Evolutionary conservation across 92 coral and sea anemone species (phyloP), one percentile per base, ranked within the genome.

Genomic region (Zoanthus sociatus): DNA sequence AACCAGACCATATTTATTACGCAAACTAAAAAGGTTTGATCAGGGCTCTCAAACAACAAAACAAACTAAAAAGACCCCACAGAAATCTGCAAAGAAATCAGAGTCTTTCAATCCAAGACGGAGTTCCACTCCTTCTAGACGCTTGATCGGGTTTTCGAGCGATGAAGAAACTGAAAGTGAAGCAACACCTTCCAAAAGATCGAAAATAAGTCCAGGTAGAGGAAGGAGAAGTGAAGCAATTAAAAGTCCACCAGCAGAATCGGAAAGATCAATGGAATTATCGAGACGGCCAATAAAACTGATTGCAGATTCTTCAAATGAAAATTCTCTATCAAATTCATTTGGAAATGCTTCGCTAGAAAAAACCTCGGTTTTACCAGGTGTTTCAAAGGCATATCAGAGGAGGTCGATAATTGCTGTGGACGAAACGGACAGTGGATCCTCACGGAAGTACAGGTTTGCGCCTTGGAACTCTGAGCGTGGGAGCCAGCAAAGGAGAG

Each of bases 141-240:
- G 87, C 90, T 86, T 95, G 79, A 86, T 95, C 58, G 99, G 99
- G 46, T 97, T 97, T 86, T 97, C 99, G n/a, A 97, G 99, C 84
- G 99, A 97, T 18, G 99, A 97, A 86, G 91, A 89, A 70, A 30
- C 79, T 61, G 93, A 88, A 55, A 87, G 91, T 68, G 94, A 78
- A 50, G 76, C 84, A 47, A 73, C 82, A 5, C 45, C 84, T 64
- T 76, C 20, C 20, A 77, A 73, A 33, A 93, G 87, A 45, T 72
- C 88, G 44, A 88, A 69, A 67, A 89, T 86, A 87, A 87, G 88
- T 37, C 83, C 87, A 5, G 86, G 92, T 63, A 85, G 78, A 69
- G 84, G 83, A 18, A 91, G 91, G 26, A 73, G 45, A 70, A 88
- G 55, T 73, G 82, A 84, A 45, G 53, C 44, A 70, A 33, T 17